A percentile compares a stretch with the other conserved stretches of the same genome.
Conservation (phyloP, 1,140 invertebrate species). For the Oryzaephilus surinamensis region DNA sequence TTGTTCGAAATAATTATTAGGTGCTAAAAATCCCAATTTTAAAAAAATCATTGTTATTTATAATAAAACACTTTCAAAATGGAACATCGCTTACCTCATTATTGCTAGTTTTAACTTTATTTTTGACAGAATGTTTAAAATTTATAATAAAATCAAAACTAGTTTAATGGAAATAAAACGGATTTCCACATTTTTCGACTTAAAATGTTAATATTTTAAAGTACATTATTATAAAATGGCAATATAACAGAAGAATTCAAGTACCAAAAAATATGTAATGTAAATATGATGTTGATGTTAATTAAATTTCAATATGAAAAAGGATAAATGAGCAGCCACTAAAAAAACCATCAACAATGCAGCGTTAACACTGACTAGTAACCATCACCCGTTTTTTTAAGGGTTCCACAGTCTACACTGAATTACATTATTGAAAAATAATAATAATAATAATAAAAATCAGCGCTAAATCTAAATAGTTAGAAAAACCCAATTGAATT, state of each 20-base stretch:
- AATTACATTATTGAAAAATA: slow-evolving; percentile 17
- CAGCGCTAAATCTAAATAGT: slow-evolving; percentile 11
- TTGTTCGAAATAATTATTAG: no score
- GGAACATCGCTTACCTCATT: no score
- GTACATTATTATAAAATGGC: neutral
- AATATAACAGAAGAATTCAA: neutral
- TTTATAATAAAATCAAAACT: no score
- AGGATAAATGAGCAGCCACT: slow-evolving; percentile 18
- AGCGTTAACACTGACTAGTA: slow-evolving; percentile 32
- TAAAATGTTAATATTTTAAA: neutral
- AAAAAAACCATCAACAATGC: slow-evolving; percentile 25
- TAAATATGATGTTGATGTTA: neutral
- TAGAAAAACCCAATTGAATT: slow-evolving; percentile 10
- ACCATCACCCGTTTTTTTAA: slow-evolving; percentile 20
- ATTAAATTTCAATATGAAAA: neutral
- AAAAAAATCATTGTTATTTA: no score
- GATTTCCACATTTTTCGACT: no score
- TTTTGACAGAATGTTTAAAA: no score
- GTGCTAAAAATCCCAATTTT: neutral
- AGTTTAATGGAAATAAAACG: no score
- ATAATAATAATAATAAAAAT: slow-evolving; percentile 9
- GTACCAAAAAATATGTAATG: slow-evolving; percentile 2
- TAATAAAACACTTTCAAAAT: no score
- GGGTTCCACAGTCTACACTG: slow-evolving; percentile 23
- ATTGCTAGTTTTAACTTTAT: no score